Conservation (phyloP, 2,797 vertebrate species). For the Aythya fuligula region DNA sequence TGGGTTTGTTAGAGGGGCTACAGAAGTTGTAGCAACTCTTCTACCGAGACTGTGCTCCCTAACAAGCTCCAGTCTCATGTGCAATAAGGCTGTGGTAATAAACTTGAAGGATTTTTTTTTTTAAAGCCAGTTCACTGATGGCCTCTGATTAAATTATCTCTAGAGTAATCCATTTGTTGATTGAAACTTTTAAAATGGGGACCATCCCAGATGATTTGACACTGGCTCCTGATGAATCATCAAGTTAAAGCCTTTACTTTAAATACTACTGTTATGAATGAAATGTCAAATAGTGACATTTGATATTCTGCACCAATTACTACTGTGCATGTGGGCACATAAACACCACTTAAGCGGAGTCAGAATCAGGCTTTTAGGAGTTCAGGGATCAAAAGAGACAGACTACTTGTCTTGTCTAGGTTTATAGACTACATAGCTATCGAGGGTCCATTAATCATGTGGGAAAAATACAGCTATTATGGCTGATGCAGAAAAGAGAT, state of each 20-base stretch:
- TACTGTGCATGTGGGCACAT: not conserved
- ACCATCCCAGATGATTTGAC: not conserved
- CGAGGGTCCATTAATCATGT: constrained; percentile 14
- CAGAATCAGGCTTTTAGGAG: constrained; percentile 41
- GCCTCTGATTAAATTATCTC: constrained; percentile 21
- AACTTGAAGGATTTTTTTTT: not conserved
- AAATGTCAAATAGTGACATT: constrained; percentile 57
- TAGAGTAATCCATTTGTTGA: constrained; percentile 12
- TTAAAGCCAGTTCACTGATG: not conserved
- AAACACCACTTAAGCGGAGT: constrained; percentile 35
- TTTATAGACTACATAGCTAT: constrained; percentile 22
- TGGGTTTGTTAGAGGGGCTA: not conserved
- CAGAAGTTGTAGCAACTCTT: not conserved
- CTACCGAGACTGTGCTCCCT: not conserved
- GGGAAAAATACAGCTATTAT: not conserved
- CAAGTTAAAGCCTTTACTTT: constrained; percentile 25
- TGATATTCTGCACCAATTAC: constrained; percentile 45
- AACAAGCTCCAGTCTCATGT: not conserved
- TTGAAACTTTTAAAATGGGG: constrained; percentile 7
- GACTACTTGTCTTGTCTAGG: constrained; percentile 37
- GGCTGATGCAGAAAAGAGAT: not conserved
- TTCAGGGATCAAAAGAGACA: constrained; percentile 29
- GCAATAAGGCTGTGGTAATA: not conserved
- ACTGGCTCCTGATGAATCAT: not conserved
- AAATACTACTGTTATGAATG: constrained; percentile 38